phyloP scores from a whole-genome alignment of 2,113 vertebrate genomes.

The Thermophis baileyi region DNA sequence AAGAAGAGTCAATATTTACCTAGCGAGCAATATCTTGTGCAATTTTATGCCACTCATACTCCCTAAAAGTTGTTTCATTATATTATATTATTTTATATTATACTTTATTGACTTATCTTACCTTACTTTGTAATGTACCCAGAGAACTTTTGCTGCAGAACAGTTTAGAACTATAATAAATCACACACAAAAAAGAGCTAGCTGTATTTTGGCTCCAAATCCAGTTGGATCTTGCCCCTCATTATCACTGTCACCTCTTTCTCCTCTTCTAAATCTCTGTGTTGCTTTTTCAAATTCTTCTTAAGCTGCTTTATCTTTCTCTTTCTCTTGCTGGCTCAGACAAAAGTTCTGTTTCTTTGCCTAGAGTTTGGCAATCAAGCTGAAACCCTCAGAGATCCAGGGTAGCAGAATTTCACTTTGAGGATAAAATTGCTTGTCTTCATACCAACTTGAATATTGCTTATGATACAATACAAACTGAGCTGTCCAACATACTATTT shows the following conservation, averaged over 20 bases:
- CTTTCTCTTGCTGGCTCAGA: not conserved
- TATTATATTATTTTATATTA: not conserved
- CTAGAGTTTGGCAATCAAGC: not conserved
- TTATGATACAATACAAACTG: not conserved
- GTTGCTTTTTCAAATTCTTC: not conserved
- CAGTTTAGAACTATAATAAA: not conserved
- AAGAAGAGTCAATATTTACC: not conserved
- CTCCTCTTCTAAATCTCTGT: not conserved
- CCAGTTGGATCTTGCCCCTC: not conserved
- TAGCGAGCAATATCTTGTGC: not conserved
- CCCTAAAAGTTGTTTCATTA: not conserved
- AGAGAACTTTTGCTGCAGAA: not conserved
- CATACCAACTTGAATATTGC: not conserved
- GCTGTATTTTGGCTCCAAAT: not conserved
- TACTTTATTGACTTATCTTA: not conserved
- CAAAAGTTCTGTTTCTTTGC: not conserved
- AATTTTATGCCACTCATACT: not conserved
- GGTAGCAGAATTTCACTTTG: not conserved
- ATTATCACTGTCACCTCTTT: not conserved
- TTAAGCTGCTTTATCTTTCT: not conserved
- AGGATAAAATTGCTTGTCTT: not conserved
- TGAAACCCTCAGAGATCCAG: not conserved
- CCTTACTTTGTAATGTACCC: not conserved
- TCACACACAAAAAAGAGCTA: not conserved
- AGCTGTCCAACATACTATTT: not conserved